Evolutionary conservation across 92 coral and sea anemone species (phyloP).

Genomic region (Palythoa grandis): DNA sequence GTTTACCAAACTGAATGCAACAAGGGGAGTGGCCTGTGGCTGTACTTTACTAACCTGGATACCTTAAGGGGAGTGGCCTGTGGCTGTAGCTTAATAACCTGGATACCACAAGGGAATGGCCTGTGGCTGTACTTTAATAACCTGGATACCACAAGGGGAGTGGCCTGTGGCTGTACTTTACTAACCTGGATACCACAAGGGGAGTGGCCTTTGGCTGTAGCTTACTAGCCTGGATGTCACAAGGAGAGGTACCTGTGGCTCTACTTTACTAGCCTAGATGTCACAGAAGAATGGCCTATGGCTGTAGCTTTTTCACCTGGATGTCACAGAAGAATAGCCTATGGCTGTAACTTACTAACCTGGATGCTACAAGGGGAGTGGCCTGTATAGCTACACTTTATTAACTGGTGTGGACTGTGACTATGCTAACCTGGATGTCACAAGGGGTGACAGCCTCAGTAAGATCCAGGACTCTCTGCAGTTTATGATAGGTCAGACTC

Average conservation of each 20-base stretch:
- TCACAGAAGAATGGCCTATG: neutral
- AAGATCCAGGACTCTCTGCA: slow-evolving; percentile 35
- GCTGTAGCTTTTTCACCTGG: neutral
- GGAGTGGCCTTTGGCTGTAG: neutral
- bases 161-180: neutral
- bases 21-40: neutral
- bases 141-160: neutral
- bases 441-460: slow-evolving; percentile 31
- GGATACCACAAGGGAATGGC: neutral
- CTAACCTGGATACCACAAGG: neutral
- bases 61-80: neutral
- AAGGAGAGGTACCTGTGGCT: neutral
- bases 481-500: slow-evolving; percentile 38
- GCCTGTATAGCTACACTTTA: neutral
- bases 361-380: slow-evolving; percentile 3
- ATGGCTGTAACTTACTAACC: neutral
- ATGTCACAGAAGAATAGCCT: neutral
- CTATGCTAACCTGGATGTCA: slow-evolving; percentile 32
- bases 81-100: neutral
- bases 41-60: neutral
- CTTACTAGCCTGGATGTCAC: neutral
- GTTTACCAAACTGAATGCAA: neutral
- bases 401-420: no score
- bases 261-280: neutral
- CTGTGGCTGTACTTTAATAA: neutral